Evolutionary conservation across 92 coral and sea anemone species (phyloP), one percentile per base, ranked within the genome.

Genomic region (Zoanthus sociatus): DNA sequence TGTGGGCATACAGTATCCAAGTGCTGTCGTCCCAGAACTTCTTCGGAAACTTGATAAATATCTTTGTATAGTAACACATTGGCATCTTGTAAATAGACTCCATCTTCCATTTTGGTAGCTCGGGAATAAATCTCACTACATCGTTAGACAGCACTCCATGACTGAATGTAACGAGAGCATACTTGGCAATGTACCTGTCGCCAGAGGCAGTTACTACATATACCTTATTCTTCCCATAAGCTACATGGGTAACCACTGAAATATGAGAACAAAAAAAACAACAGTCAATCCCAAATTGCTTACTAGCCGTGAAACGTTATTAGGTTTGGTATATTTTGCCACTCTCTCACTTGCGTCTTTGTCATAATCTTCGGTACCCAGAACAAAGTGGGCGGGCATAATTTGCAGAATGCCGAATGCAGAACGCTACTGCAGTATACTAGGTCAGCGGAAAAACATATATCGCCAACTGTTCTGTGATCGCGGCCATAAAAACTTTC

Each of bases 1-100:
- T 60, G 47, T 84, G 89, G 31, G 91, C 96, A 37, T 88, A 93
- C 60, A 91, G 64, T 48, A 86, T 91, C 54, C 73, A 89, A 33
- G 84, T 90, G 53, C 85, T 64, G 79, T 86, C 76, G 78, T 93
- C 96, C 96, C 96, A 93, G 83, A 93, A 93, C 87, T 91, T 91
- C 18, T 73, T 48, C 4, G 94, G 96, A 78, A 93, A 93, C 83
- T 93, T 91, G 16, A 93, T 66, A 60, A 91, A 93, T 7, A 93
- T 87, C 78, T 89, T 93, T 4, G 96, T 91, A 64, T 91, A 93
- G 37, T 64, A 55, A 0, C 87, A 77, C 87, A 93, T 20, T 7
- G 89, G 94, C 69, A 91, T 48, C 86, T 74, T 84, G 56, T 71
- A 82, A 30, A 95, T 92, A 86, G 96, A 89, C 74, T 93, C 91